phyloP scores from a whole-genome alignment of 2,797 vertebrate species.

The Trematomus bernacchii region DNA sequence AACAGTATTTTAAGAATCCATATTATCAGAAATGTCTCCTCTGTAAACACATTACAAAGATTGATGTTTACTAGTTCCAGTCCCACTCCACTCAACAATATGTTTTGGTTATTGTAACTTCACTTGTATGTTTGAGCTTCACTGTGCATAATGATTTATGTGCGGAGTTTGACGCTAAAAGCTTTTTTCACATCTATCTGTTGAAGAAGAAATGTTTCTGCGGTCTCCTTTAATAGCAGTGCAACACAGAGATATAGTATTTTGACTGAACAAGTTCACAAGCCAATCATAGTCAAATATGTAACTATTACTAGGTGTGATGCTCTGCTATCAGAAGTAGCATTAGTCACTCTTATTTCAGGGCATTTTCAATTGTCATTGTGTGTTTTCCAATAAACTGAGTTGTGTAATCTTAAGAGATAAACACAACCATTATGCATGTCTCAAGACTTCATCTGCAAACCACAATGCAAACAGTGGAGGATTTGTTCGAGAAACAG shows the following conservation, averaged over 20 bases:
- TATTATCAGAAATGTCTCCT: too few relatives aligned
- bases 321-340: background rate
- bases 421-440: constrained; percentile 29
- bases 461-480: constrained; percentile 34
- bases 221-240: background rate
- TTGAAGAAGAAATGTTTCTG: background rate
- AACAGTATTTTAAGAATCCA: too few relatives aligned
- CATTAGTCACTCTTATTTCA: background rate
- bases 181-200: background rate
- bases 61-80: background rate
- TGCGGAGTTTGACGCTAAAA: background rate
- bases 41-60: background rate
- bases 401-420: background rate
- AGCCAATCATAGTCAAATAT: background rate
- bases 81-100: too few relatives aligned
- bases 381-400: background rate
- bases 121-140: background rate
- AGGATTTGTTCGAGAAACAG: constrained; percentile 28
- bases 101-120: background rate
- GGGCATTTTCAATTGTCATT: background rate
- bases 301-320: background rate
- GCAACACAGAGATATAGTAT: background rate
- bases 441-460: constrained; percentile 2
- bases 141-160: background rate
- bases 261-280: background rate